These are phyloP conservation scores for Cheilosia scutellata DNA, from an alignment of 2,888 invertebrate species.

Conservation along the genomic window DNA sequence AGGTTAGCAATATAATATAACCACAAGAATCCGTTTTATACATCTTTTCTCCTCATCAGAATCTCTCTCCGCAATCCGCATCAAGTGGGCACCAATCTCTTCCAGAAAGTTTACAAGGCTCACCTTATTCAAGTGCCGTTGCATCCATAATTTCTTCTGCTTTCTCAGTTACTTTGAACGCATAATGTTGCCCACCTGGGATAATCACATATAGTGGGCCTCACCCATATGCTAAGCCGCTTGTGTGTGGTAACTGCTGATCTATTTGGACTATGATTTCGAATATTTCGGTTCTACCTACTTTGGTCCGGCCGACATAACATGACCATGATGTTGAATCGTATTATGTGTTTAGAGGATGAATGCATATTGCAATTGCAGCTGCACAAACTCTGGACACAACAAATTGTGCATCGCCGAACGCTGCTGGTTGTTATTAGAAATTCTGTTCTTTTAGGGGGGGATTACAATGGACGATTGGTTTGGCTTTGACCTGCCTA, in stretches of 20 bases:
- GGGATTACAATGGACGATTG: constrained; percentile 43
- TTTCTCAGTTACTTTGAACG: constrained; percentile 22
- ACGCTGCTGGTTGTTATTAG: constrained; percentile 24
- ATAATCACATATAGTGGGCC: constrained; percentile 50
- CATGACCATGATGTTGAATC: constrained; percentile 26
- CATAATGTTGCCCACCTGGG: constrained; percentile 56
- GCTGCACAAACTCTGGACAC: constrained; percentile 28
- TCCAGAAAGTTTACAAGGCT: constrained; percentile 11
- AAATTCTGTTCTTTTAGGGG: constrained; percentile 4
- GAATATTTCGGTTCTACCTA: constrained; percentile 40
- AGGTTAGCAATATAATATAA: constrained; percentile 16
- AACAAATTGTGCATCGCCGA: constrained; percentile 49
- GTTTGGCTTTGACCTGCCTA: constrained; percentile 31
- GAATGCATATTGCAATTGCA: constrained; percentile 21
- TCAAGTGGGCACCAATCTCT: not conserved
- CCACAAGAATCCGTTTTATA: constrained; percentile 8
- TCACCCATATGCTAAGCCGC: constrained; percentile 40
- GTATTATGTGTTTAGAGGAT: constrained; percentile 30
- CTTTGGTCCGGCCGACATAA: constrained; percentile 10
- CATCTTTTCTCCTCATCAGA: not conserved
- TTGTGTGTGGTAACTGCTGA: constrained; percentile 29
- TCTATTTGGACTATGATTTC: constrained; percentile 49
- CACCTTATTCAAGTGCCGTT: constrained; percentile 32
- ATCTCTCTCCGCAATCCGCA: not conserved
- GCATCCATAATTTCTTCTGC: constrained; percentile 43